Evolutionary conservation across 2,797 vertebrate genomes (phyloP), one percentile per base, ranked within the genome.

Genomic region (Pelobates cultripes): DNA sequence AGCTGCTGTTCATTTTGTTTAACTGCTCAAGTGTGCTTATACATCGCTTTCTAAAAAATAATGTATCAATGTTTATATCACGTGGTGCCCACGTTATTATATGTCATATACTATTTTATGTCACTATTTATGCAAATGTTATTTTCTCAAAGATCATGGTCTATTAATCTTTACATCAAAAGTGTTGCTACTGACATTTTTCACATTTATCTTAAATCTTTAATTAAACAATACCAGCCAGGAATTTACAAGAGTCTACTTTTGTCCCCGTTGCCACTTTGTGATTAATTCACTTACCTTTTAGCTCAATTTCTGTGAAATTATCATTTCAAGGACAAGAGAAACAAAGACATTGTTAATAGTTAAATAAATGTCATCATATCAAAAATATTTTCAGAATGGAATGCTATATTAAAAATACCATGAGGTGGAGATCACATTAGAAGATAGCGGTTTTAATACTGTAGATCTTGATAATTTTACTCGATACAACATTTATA

Each of bases 181-280:
- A 68, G 45, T 60, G 6, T 61, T 60, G 60, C 61, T 43, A 73
- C 64, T 73, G 70, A 82, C 77, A 70, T 57, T 55, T 60, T 40
- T 72, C 43, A 47, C 70, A 45, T 28, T 73, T 82, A 82, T 77
- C 75, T 77, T 60, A 42, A 73, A 78, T 82, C 75, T 77, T 73
- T 82, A 82, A 82, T 78, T 82, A 82, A 77, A 77, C 74, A 82
- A 72, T 82, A 82, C 67, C 75, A 82, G 80, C 7, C 13, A 57
- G 75, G 68, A 82, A 60, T 64, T 51, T 71, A 53, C 76, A 70
- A 75, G 73, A 81, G 70, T 66, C 71, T 81, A 10, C 47, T 51
- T 5, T 51, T 5, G 10, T 10, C 10, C 57, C 2, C 10, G 15
- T 13, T 4, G 12, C 4, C 41, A 72, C n/a, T 82, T 44, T 57